phyloP scores from a whole-genome alignment of 2,113 vertebrate genomes.

The Ornithorhynchus anatinus region DNA sequence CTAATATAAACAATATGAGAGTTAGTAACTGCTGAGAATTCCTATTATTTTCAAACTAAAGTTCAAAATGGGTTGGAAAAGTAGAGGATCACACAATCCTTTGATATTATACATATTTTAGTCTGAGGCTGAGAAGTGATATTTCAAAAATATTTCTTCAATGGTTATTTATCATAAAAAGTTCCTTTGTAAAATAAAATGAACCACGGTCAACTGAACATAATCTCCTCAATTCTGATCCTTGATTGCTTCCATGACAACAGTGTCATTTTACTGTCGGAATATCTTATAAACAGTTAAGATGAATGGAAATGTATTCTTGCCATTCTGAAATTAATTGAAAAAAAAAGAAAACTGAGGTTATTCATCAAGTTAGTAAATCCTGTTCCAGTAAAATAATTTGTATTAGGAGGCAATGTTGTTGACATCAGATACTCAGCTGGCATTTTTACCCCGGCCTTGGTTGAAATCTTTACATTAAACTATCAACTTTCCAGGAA shows the following conservation, averaged over 20 bases:
- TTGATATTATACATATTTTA: too few relatives aligned
- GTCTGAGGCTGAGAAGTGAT: conserved; percentile 2
- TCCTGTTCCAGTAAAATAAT: conserved; percentile 12
- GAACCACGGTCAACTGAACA: conserved; percentile 60
- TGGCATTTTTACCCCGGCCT: neutral
- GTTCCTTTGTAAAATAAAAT: conserved; percentile 43
- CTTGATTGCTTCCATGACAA: conserved; percentile 77
- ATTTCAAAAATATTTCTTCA: neutral
- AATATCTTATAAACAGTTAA: conserved; percentile 67
- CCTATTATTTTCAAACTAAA: neutral
- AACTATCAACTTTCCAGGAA: neutral
- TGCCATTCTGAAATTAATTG: conserved; percentile 49
- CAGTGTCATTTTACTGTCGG: conserved; percentile 58
- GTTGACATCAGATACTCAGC: neutral
- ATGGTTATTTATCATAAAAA: conserved; percentile 22
- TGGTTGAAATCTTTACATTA: conserved; percentile 16
- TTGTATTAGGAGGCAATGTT: conserved; percentile 32
- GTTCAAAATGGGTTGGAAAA: neutral
- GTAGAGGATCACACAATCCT: neutral
- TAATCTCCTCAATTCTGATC: conserved; percentile 43
- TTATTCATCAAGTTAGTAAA: conserved; percentile 39
- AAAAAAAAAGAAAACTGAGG: conserved; percentile 26
- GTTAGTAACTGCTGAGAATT: neutral
- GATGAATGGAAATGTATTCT: conserved; percentile 51
- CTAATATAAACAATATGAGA: neutral